A percentile compares a stretch with the other conserved stretches of the same genome.
These are phyloP conservation scores for Laothoe populi DNA, from an alignment of 2,888 invertebrate species.

Conservation along the genomic window DNA sequence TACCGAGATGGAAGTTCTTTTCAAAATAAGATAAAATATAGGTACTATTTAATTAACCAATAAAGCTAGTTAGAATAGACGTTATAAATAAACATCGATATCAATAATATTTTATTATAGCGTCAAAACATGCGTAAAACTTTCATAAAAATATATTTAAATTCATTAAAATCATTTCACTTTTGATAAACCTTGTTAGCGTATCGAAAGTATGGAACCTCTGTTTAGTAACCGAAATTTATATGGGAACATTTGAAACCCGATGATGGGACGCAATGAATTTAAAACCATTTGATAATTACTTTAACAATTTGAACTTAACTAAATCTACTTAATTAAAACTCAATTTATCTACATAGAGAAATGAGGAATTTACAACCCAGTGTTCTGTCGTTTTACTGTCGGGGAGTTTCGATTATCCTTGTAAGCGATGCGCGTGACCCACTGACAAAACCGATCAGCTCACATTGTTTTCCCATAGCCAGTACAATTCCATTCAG, in stretches of 20 bases:
- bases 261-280: constrained; percentile 1
- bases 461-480: constrained; percentile 81
- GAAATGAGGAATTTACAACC: too few relatives aligned
- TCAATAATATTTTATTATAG: constrained; percentile 7
- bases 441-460: constrained; percentile 73
- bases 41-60: background rate
- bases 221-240: constrained; percentile 12
- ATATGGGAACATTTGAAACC: constrained; percentile 12
- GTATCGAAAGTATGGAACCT: background rate
- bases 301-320: background rate
- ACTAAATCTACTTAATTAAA: too few relatives aligned
- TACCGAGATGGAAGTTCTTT: too few relatives aligned
- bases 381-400: background rate
- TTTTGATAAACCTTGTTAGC: constrained; percentile 16
- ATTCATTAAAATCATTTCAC: constrained; percentile 20
- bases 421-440: constrained; percentile 60
- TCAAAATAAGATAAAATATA: background rate
- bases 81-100: constrained; percentile 8
- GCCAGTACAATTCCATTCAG: constrained; percentile 76
- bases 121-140: constrained; percentile 14
- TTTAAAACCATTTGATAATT: constrained; percentile 9
- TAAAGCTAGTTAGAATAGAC: too few relatives aligned
- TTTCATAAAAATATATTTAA: constrained; percentile 15
- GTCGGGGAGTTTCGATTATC: constrained; percentile 41
- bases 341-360: too few relatives aligned